Conservation (phyloP, 35 echinoderm and acorn worm species). For the Hemicentrotus pulcherrimus region DNA sequence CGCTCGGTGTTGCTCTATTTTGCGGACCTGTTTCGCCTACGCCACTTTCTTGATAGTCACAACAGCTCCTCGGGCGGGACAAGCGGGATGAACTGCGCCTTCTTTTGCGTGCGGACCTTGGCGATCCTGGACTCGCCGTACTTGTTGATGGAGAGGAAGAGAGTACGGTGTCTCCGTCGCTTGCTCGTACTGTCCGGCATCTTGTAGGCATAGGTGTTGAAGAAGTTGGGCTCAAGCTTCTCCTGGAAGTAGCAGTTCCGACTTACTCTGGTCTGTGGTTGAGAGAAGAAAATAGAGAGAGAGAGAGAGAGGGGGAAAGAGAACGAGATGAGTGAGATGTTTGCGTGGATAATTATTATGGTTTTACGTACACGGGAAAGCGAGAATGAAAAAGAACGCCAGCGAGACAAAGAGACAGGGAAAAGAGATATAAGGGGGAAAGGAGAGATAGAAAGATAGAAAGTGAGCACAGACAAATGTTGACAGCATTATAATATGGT, state of each 20-base stretch:
- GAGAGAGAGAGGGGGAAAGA: neutral
- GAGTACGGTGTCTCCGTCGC: neutral
- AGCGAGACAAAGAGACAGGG: neutral
- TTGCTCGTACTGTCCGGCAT: constrained; percentile 13
- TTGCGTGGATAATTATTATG: neutral
- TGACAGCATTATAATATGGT: too few species aligned
- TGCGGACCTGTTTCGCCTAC: constrained; percentile 31
- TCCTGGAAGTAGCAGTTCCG: constrained; percentile 25
- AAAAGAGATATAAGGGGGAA: neutral
- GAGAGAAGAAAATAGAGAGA: neutral
- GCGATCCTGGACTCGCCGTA: neutral
- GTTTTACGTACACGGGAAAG: neutral
- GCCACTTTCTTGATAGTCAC: constrained; percentile 52
- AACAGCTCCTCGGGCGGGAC: constrained; percentile 9
- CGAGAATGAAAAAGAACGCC: neutral
- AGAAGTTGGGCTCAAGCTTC: constrained; percentile 39
- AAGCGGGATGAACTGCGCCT: constrained; percentile 11
- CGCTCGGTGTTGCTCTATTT: neutral
- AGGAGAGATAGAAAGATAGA: neutral
- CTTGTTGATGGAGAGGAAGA: constrained; percentile 43
- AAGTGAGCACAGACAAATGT: neutral
- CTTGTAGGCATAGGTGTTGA: constrained; percentile 31
- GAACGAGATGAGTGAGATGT: neutral
- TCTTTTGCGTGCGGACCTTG: constrained; percentile 15
- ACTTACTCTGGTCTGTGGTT: neutral